Percentiles rank a stretch among this genome's conserved stretches.
Evolutionary conservation across 64 coral and sea anemone genomes (phyloP).

Genomic region (Trachythela sp.): DNA sequence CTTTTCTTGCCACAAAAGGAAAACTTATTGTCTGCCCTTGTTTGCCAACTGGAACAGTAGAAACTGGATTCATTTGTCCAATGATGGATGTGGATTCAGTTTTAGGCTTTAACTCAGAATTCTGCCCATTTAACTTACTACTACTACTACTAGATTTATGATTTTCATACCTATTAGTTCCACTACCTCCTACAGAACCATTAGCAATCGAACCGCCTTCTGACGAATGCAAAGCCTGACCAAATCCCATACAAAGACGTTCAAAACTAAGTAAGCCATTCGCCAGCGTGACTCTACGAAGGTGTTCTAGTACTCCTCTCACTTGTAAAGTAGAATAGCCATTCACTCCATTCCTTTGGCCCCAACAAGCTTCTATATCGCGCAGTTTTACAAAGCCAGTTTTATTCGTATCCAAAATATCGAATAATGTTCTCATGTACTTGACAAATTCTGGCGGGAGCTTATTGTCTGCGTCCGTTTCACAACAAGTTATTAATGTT

Average conservation of each 20-base stretch:
- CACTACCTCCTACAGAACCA: background rate
- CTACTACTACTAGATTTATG: no score
- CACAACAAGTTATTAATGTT: background rate
- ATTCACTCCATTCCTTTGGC: constrained; percentile 33
- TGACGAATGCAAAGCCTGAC: constrained; percentile 31
- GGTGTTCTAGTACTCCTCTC: constrained; percentile 60
- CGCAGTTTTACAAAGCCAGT: constrained; percentile 68
- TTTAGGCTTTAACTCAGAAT: background rate
- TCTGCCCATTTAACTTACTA: background rate
- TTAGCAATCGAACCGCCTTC: background rate
- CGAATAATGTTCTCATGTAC: constrained; percentile 75
- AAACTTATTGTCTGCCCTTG: background rate
- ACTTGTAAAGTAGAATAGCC: constrained; percentile 18
- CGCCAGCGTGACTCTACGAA: constrained; percentile 60
- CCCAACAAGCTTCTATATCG: constrained; percentile 82
- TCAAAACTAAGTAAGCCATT: constrained; percentile 88
- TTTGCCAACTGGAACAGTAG: background rate
- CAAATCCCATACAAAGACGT: constrained; percentile 76
- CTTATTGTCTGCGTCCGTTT: constrained; percentile 33
- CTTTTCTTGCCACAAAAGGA: background rate
- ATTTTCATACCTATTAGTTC: background rate
- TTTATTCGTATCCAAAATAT: constrained; percentile 75
- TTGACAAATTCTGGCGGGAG: constrained; percentile 80
- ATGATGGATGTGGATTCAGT: background rate
- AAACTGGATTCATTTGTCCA: background rate